A percentile compares a stretch with the other conserved stretches of the same genome.
These are phyloP conservation scores for Drosophila subpulchrella DNA, from an alignment of 1,140 invertebrate species.

Conservation along the genomic window DNA sequence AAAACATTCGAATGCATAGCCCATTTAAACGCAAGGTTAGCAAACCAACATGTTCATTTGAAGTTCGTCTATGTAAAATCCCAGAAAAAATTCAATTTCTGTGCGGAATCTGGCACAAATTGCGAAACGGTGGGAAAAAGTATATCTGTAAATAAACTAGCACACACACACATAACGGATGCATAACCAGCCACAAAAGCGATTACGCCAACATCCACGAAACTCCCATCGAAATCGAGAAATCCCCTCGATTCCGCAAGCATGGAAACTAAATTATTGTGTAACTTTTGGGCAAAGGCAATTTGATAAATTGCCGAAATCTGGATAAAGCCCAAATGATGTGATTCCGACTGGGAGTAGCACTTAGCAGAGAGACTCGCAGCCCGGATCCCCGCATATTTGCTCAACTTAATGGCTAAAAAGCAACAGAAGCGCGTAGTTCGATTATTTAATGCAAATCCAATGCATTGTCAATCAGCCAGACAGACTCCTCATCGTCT, in stretches of 20 bases:
- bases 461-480: slow-evolving; percentile 71
- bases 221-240: slow-evolving; percentile 22
- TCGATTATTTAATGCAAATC: slow-evolving; percentile 80
- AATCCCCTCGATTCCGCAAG: not conserved
- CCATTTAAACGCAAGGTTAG: slow-evolving; percentile 13
- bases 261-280: slow-evolving; percentile 38
- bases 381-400: slow-evolving; percentile 44
- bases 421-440: slow-evolving; percentile 51
- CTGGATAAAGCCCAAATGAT: slow-evolving; percentile 9
- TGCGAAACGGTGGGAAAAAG: slow-evolving; percentile 19
- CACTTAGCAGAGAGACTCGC: not conserved
- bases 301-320: slow-evolving; percentile 39
- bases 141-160: slow-evolving; percentile 32
- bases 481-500: slow-evolving; percentile 28
- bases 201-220: slow-evolving; percentile 54
- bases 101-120: slow-evolving; percentile 8
- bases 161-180: not conserved
- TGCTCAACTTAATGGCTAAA: slow-evolving; percentile 63
- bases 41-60: slow-evolving; percentile 27
- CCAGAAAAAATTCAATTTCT: slow-evolving; percentile 18
- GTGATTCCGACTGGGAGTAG: slow-evolving; percentile 22
- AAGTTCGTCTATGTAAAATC: not conserved
- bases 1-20: slow-evolving; percentile 24
- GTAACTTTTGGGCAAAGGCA: slow-evolving; percentile 27
- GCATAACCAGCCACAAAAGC: slow-evolving; percentile 48